These are phyloP conservation scores for Melipona quadrifasciata DNA, from an alignment of 1,140 invertebrate genomes.

Conservation along the genomic window DNA sequence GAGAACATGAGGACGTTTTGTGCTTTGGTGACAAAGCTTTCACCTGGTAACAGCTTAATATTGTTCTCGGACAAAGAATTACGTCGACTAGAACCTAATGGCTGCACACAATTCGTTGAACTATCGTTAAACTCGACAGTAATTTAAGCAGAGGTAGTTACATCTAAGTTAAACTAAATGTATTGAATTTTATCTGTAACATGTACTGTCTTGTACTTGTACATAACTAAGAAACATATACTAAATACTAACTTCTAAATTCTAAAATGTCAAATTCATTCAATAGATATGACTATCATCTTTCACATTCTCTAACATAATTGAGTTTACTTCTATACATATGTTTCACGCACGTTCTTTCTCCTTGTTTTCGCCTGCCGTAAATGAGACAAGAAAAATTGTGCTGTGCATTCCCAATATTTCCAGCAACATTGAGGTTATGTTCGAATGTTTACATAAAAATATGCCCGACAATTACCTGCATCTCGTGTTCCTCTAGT, in stretches of 20 bases:
- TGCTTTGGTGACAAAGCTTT: conserved; percentile 89
- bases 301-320: too few species aligned
- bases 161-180: too few species aligned
- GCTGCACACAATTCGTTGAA: neutral
- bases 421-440: conserved; percentile 58
- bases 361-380: too few species aligned
- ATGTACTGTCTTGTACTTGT: too few species aligned
- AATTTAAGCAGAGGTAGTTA: neutral
- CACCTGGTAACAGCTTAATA: conserved; percentile 84
- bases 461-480: conserved; percentile 73
- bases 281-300: too few species aligned
- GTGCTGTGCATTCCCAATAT: neutral
- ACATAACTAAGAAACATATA: too few species aligned
- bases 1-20: conserved; percentile 91
- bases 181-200: too few species aligned
- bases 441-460: conserved; percentile 41
- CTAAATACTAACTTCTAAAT: too few species aligned
- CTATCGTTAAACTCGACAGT: neutral
- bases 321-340: too few species aligned
- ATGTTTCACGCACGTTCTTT: too few species aligned
- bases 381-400: too few species aligned
- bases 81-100: conserved; percentile 71
- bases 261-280: too few species aligned
- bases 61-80: conserved; percentile 74
- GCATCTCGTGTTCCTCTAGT: conserved; percentile 80